These are phyloP conservation scores for Lycocorax pyrrhopterus DNA, from an alignment of 2,113 vertebrate genomes.

Conservation along the genomic window DNA sequence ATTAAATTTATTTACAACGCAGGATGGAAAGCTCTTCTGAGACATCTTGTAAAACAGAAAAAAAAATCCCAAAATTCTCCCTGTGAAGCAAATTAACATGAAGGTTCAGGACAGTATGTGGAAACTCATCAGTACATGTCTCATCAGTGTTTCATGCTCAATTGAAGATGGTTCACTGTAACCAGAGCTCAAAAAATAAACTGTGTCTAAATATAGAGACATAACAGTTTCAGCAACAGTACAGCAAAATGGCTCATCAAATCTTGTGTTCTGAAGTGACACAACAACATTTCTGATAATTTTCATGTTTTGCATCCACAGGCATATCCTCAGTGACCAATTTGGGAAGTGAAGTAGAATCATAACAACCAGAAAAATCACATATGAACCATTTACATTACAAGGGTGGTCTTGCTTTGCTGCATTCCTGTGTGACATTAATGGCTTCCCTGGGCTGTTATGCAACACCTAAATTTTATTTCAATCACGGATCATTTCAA, in stretches of 20 bases:
- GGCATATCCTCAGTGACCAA: not conserved
- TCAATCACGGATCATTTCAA: not conserved
- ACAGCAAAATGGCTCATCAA: not conserved
- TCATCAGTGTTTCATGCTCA: not conserved
- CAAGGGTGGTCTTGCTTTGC: not conserved
- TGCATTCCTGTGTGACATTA: accelerated
- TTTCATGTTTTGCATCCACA: not conserved
- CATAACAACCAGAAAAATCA: not conserved
- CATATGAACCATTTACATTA: not conserved
- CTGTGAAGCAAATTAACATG: not conserved
- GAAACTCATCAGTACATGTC: not conserved
- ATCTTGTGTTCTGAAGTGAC: not conserved
- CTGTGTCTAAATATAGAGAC: not conserved
- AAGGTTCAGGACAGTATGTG: not conserved
- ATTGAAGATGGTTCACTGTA: not conserved
- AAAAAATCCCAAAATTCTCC: not conserved
- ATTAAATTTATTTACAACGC: not conserved
- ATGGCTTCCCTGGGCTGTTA: not conserved
- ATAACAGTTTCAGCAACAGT: not conserved
- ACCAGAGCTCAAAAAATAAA: not conserved
- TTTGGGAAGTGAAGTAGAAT: not conserved
- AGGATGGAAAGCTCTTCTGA: not conserved
- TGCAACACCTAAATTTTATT: not conserved
- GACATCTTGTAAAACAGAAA: not conserved
- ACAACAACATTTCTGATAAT: not conserved